These are phyloP conservation scores for Drosophila cracens DNA, from an alignment of 2,888 invertebrate species.

Conservation along the genomic window DNA sequence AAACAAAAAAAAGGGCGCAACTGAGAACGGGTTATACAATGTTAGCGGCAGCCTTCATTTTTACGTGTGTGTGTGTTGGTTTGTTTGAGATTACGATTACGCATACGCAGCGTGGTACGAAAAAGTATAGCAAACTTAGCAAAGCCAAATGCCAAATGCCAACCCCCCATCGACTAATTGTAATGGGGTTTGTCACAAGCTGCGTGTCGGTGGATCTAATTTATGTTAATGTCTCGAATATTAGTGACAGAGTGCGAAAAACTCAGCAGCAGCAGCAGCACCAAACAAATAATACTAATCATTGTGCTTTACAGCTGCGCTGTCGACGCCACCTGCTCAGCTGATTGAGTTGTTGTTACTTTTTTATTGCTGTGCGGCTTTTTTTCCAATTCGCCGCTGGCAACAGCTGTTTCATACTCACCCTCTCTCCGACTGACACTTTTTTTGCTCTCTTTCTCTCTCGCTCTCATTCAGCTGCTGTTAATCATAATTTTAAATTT, in stretches of 20 bases:
- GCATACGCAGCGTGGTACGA: constrained; percentile 45
- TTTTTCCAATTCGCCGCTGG: constrained; percentile 67
- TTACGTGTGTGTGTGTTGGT: constrained; percentile 1
- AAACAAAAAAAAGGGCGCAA: constrained; percentile 31
- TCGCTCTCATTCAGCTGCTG: constrained; percentile 17
- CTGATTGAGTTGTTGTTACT: constrained; percentile 60
- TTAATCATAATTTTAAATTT: constrained; percentile 81
- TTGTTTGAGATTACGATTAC: constrained; percentile 24
- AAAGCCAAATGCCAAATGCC: constrained; percentile 17
- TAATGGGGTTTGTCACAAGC: constrained; percentile 26
- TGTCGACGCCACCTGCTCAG: constrained; percentile 45
- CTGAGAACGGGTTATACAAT: constrained; percentile 39
- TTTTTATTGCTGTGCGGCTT: constrained; percentile 47
- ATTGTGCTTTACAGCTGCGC: constrained; percentile 32
- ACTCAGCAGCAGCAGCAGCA: constrained; percentile 8
- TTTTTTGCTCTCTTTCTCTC: constrained; percentile 8
- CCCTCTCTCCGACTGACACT: constrained; percentile 4
- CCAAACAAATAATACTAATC: constrained; percentile 32
- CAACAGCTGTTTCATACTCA: constrained; percentile 66
- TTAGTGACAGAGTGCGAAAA: constrained; percentile 46
- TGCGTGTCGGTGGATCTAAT: constrained; percentile 41
- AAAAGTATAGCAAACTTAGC: constrained; percentile 36
- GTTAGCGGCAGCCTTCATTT: constrained; percentile 28
- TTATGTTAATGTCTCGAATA: constrained; percentile 61
- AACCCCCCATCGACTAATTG: constrained; percentile 28